Percentiles rank a stretch among this genome's conserved stretches.
phyloP scores from a whole-genome alignment of 2,888 invertebrate genomes.

The Chymomyza fuscimana region DNA sequence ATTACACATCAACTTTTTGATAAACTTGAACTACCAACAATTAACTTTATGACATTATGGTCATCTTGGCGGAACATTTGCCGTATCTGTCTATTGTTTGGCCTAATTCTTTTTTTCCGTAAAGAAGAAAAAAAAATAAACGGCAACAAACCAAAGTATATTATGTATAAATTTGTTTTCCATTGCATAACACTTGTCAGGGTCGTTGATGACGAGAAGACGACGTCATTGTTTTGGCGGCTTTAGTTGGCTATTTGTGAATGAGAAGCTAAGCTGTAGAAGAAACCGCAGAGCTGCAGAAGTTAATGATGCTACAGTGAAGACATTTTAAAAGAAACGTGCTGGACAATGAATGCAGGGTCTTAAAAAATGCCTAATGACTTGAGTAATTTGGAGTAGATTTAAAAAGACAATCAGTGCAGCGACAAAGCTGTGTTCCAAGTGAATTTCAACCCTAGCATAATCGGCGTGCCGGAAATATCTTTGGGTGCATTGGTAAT shows the following conservation, averaged over 20 bases:
- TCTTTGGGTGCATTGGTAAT: too few relatives aligned
- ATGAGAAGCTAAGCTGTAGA: neutral
- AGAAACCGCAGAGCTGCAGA: neutral
- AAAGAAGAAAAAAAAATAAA: neutral
- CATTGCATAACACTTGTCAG: conserved; percentile 1
- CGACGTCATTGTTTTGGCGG: conserved; percentile 4
- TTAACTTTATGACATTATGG: conserved; percentile 46
- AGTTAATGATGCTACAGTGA: neutral
- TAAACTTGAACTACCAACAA: conserved; percentile 52
- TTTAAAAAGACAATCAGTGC: neutral
- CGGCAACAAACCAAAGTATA: neutral
- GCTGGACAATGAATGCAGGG: neutral
- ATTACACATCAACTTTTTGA: conserved; percentile 40
- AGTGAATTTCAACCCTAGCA: too few relatives aligned
- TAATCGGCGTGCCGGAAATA: too few relatives aligned
- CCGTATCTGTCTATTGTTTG: neutral
- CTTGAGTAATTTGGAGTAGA: neutral
- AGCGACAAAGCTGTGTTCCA: too few relatives aligned
- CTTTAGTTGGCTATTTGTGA: neutral
- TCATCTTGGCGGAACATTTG: conserved; percentile 1
- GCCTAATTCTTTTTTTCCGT: conserved; percentile 1
- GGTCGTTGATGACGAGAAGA: neutral
- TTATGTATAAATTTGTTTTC: neutral
- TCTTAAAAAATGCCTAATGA: neutral
- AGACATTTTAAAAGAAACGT: neutral